phyloP scores from a whole-genome alignment of 2,888 invertebrate species.

The Nasonia oneida region DNA sequence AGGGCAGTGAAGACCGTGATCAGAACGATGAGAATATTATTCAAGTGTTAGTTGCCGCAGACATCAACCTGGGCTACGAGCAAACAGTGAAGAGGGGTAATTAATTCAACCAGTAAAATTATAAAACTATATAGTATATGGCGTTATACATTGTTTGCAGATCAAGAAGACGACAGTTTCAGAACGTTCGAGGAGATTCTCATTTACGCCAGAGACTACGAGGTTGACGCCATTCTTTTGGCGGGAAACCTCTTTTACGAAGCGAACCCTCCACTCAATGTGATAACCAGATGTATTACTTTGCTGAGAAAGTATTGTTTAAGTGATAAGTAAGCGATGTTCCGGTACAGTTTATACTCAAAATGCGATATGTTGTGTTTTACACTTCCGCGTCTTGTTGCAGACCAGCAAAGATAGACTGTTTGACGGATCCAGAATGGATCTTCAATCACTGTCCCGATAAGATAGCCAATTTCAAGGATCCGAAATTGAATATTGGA shows the following conservation, averaged over 20 bases:
- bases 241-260: conserved; percentile 99
- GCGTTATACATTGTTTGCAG: conserved; percentile 41
- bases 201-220: conserved; percentile 86
- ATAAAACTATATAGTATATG: background rate
- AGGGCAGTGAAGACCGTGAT: background rate
- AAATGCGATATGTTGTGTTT: background rate
- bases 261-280: conserved; percentile 91
- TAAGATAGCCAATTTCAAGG: conserved; percentile 94
- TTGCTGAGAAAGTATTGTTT: conserved; percentile 87
- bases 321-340: conserved; percentile 79
- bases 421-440: conserved; percentile 90
- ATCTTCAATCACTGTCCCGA: conserved; percentile 86
- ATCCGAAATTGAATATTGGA: conserved; percentile 95
- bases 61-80: conserved; percentile 95
- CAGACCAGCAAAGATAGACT: conserved; percentile 84
- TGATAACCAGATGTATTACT: conserved; percentile 86
- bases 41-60: conserved; percentile 94
- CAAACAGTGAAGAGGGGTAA: conserved; percentile 88
- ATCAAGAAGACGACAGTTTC: conserved; percentile 90
- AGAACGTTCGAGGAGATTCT: conserved; percentile 97
- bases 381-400: conserved; percentile 11
- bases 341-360: background rate
- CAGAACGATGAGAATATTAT: conserved; percentile 81
- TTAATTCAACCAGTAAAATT: background rate
- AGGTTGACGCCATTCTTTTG: conserved; percentile 93